Percentiles rank a stretch among this genome's conserved stretches.
These are phyloP conservation scores for Caenorhabditis sp. DNA, from an alignment of 2,888 invertebrate species.

Conservation along the genomic window DNA sequence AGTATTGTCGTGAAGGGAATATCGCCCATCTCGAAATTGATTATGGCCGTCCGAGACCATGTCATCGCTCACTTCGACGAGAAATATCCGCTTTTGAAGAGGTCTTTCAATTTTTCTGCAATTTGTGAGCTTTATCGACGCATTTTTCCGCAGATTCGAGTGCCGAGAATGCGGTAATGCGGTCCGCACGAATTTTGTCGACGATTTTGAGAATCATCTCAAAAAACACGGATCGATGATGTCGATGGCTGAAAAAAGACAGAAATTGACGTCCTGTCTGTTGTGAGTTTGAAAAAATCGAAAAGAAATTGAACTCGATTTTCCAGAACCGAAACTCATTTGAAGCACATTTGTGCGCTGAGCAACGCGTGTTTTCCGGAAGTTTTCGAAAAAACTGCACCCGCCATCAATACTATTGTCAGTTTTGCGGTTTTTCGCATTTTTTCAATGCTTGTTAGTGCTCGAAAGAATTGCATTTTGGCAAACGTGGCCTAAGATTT, in stretches of 20 bases:
- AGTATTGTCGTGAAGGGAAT: not conserved
- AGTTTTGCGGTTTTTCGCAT: no score
- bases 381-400: conserved; percentile 31
- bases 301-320: not conserved
- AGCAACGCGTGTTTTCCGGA: conserved; percentile 26
- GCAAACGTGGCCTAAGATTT: no score
- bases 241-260: conserved; percentile 1
- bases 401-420: conserved; percentile 9
- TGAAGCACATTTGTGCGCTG: conserved; percentile 8
- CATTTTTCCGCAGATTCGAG: conserved; percentile 8
- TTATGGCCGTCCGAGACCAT: conserved; percentile 22
- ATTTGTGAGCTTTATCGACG: not conserved
- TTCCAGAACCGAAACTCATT: conserved; percentile 20
- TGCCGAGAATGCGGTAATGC: conserved; percentile 7
- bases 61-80: conserved; percentile 26
- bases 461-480: no score
- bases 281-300: not conserved
- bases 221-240: conserved; percentile 12
- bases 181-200: conserved; percentile 25
- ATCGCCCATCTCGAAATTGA: conserved; percentile 4
- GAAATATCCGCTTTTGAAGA: conserved; percentile 9
- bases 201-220: conserved; percentile 38
- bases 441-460: not conserved
- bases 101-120: not conserved
- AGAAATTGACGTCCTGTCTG: conserved; percentile 3